A percentile compares a stretch with the other conserved stretches of the same genome.
Evolutionary conservation across 2,888 invertebrate species (phyloP).

Genomic region (Sclerodermus sp.): DNA sequence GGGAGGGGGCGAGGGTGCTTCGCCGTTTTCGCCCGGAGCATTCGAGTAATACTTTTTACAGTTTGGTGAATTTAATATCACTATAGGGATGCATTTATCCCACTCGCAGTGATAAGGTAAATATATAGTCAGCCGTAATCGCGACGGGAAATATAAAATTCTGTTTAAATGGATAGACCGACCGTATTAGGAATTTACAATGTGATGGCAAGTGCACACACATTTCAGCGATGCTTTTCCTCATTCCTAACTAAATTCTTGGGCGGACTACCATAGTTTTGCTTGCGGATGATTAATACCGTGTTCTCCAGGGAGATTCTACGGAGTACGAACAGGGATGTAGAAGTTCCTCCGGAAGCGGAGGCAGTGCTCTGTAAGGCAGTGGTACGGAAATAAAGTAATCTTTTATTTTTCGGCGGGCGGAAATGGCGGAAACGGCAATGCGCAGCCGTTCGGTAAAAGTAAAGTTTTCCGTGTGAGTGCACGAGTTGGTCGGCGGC

Average conservation of each 20-base stretch:
- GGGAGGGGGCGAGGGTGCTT: too few relatives aligned
- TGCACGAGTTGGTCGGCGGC: neutral
- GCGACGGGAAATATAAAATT: neutral
- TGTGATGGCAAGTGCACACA: too few relatives aligned
- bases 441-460: neutral
- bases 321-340: neutral
- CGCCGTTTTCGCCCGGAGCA: too few relatives aligned
- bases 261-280: too few relatives aligned
- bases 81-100: too few relatives aligned
- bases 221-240: too few relatives aligned
- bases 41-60: too few relatives aligned
- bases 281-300: neutral
- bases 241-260: too few relatives aligned
- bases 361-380: neutral
- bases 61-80: too few relatives aligned
- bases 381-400: slow-evolving; percentile 11
- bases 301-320: neutral
- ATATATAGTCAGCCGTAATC: too few relatives aligned
- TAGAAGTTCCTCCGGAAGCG: neutral
- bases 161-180: neutral
- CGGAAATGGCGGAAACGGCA: neutral
- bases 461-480: slow-evolving; percentile 6
- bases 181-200: too few relatives aligned
- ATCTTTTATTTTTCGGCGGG: neutral
- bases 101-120: too few relatives aligned